A percentile compares a stretch with the other conserved stretches of the same genome.
phyloP scores from a whole-genome alignment of 2,797 vertebrate genomes.

The Okamejei kenojei region DNA sequence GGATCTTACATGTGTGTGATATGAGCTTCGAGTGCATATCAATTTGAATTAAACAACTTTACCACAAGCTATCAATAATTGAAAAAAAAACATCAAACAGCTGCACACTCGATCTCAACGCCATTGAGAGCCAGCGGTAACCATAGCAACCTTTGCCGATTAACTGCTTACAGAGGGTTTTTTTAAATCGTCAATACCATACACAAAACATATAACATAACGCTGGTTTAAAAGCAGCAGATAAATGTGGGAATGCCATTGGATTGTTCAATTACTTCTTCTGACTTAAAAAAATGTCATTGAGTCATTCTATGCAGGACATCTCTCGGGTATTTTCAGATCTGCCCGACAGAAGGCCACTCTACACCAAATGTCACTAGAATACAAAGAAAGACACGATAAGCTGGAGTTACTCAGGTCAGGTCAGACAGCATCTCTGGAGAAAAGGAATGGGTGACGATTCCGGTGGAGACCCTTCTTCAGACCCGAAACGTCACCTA shows the following conservation, averaged over 20 bases:
- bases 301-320: neutral
- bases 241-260: neutral
- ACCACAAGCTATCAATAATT: conserved; percentile 29
- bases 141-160: neutral
- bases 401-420: too few relatives aligned
- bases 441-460: too few relatives aligned
- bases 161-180: conserved; percentile 21
- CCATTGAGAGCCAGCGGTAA: conserved; percentile 11
- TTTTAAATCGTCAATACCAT: neutral
- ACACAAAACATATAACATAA: neutral
- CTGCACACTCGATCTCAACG: conserved; percentile 30
- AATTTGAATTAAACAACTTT: conserved; percentile 31
- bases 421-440: too few relatives aligned
- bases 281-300: neutral
- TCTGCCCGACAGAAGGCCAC: neutral
- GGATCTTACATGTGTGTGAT: conserved; percentile 19
- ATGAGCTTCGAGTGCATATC: neutral
- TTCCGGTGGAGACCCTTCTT: too few relatives aligned
- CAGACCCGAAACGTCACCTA: too few relatives aligned
- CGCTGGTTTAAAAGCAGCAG: neutral
- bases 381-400: neutral
- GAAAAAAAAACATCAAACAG: conserved; percentile 23
- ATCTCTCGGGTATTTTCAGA: neutral
- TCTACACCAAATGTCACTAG: neutral
- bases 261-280: neutral